A percentile compares a stretch with the other conserved stretches of the same genome.
Evolutionary conservation across 2,888 invertebrate genomes (phyloP).

Genomic region (Synanthedon vespiformis): DNA sequence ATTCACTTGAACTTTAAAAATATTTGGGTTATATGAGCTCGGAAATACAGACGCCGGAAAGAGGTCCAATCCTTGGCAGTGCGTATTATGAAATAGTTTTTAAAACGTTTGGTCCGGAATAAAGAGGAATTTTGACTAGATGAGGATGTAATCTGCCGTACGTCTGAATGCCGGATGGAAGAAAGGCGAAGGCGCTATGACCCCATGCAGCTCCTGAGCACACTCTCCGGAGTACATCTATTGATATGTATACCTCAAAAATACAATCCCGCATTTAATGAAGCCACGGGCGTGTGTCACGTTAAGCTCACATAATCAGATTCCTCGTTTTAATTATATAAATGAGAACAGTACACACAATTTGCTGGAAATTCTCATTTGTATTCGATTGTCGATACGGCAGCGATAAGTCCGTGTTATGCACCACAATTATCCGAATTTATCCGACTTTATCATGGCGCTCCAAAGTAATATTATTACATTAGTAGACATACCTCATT

Average conservation of each 20-base stretch:
- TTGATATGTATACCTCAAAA: not conserved
- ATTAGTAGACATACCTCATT: not conserved
- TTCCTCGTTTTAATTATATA: slow-evolving; percentile 6
- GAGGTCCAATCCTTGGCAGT: too few species aligned
- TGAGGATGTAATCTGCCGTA: too few species aligned
- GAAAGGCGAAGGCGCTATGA: too few species aligned
- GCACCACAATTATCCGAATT: slow-evolving; percentile 12
- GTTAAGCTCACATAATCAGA: slow-evolving; percentile 3
- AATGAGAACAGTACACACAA: slow-evolving; percentile 4
- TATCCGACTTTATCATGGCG: slow-evolving; percentile 31
- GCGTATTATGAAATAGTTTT: too few species aligned
- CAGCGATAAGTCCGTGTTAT: slow-evolving; percentile 26
- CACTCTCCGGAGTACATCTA: not conserved
- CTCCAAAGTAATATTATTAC: not conserved
- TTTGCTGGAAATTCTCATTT: slow-evolving; percentile 12
- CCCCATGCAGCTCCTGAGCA: too few species aligned
- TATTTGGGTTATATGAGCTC: too few species aligned
- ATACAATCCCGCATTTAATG: not conserved
- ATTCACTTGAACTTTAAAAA: too few species aligned
- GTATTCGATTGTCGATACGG: slow-evolving; percentile 18
- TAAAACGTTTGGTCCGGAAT: too few species aligned
- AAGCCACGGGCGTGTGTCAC: not conserved
- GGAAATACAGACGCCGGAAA: too few species aligned
- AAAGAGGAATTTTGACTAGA: too few species aligned
- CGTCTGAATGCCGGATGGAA: too few species aligned